Percentiles rank a stretch among this genome's conserved stretches.
These are phyloP conservation scores for Pogonomyrmex californicus DNA, from an alignment of 1,140 invertebrate genomes.

Conservation along the genomic window DNA sequence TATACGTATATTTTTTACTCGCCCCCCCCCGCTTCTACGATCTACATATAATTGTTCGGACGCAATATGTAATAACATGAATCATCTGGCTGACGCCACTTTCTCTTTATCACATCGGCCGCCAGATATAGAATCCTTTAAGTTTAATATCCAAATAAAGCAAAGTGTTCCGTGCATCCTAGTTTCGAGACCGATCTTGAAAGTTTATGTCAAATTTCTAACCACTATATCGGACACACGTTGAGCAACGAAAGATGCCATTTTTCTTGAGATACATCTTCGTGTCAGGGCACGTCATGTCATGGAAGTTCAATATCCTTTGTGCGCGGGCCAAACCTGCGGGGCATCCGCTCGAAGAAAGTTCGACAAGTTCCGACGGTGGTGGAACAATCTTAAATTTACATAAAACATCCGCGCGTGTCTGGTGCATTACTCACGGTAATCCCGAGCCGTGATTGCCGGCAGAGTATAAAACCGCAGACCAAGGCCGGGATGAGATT, in stretches of 20 bases:
- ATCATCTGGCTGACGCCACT: background rate
- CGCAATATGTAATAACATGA: slow-evolving; percentile 40
- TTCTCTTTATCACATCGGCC: background rate
- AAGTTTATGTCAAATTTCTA: background rate
- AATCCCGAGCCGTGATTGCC: slow-evolving; percentile 64
- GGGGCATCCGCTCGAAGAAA: slow-evolving; percentile 28
- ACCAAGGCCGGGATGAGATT: slow-evolving; percentile 46
- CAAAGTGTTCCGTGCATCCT: background rate
- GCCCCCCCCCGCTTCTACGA: background rate
- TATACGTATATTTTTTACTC: slow-evolving; percentile 5
- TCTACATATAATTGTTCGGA: background rate
- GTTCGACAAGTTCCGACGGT: slow-evolving; percentile 25
- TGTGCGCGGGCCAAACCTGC: background rate
- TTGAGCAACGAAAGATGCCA: background rate
- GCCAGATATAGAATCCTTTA: background rate
- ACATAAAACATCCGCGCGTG: slow-evolving; percentile 70
- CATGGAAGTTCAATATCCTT: slow-evolving; percentile 24
- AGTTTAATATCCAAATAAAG: background rate
- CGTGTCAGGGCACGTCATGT: background rate
- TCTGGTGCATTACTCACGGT: slow-evolving; percentile 73
- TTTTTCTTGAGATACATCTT: background rate
- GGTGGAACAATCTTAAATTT: slow-evolving; percentile 71
- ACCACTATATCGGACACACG: background rate
- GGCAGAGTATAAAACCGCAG: slow-evolving; percentile 64
- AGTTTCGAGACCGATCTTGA: background rate